A percentile compares a stretch with the other conserved stretches of the same genome.
These are phyloP conservation scores for Rhinoptilus africanus DNA, from an alignment of 2,113 vertebrate genomes.

Conservation along the genomic window DNA sequence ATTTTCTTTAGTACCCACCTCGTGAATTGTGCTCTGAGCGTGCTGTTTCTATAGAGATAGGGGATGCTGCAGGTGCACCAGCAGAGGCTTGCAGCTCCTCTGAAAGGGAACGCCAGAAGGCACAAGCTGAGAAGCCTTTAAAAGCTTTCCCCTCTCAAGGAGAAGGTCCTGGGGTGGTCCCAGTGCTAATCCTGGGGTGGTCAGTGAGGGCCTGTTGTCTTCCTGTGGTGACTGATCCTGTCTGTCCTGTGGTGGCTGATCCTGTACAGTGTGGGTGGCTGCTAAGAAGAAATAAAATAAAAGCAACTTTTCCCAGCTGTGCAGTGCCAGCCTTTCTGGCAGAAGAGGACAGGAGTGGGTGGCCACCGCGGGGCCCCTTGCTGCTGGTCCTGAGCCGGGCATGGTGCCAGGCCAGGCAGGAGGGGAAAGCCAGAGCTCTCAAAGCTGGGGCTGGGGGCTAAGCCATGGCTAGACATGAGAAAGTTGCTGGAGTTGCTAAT, in stretches of 20 bases:
- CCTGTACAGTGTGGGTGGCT: not conserved
- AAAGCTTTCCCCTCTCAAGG: not conserved
- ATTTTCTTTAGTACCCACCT: not conserved
- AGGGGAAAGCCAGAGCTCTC: not conserved
- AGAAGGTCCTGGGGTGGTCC: not conserved
- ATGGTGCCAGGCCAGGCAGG: not conserved
- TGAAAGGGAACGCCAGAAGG: not conserved
- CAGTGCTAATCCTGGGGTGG: not conserved
- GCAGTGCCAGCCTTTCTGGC: not conserved
- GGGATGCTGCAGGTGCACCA: not conserved
- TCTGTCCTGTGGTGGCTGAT: accelerated
- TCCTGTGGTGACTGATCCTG: not conserved
- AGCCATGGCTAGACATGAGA: not conserved
- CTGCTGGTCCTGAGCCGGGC: not conserved
- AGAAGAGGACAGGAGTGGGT: not conserved
- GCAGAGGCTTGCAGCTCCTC: accelerated
- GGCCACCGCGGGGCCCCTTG: not conserved
- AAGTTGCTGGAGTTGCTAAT: not conserved
- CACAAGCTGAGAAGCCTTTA: not conserved
- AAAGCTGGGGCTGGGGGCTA: not conserved
- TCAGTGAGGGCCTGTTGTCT: not conserved
- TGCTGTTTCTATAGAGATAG: not conserved
- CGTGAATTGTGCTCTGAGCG: not conserved
- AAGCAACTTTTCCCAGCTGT: not conserved
- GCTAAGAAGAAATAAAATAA: not conserved